Percentiles rank a stretch among this genome's conserved stretches.
Conservation (phyloP, 2,113 vertebrate genomes). For the Platycercus adscitus region DNA sequence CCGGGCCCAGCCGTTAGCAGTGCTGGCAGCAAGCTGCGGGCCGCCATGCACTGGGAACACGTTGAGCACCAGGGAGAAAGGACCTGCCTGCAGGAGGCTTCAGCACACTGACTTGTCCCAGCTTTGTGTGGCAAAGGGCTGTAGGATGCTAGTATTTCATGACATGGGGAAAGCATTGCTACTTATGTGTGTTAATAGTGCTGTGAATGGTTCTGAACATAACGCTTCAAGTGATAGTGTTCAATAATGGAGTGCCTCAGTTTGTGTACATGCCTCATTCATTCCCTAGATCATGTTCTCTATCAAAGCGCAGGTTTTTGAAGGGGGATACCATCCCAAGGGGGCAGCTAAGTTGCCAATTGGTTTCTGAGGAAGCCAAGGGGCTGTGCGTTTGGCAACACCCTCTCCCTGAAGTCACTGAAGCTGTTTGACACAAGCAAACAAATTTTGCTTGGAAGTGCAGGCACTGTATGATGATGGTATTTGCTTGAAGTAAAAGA, state of each 20-base stretch:
- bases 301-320: neutral
- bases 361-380: neutral
- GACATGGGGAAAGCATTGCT: fast-evolving
- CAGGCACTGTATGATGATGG: fast-evolving
- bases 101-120: fast-evolving
- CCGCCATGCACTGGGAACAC: fast-evolving
- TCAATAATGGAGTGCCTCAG: neutral
- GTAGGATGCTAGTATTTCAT: neutral
- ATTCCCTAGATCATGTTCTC: neutral
- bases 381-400: neutral
- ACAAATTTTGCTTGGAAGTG: neutral
- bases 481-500: neutral
- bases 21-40: fast-evolving
- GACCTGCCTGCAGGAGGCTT: neutral
- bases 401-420: neutral
- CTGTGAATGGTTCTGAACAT: neutral
- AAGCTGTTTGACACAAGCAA: neutral
- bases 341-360: neutral
- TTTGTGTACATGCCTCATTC: neutral
- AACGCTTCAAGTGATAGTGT: fast-evolving
- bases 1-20: fast-evolving
- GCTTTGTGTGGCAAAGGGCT: neutral
- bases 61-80: fast-evolving
- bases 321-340: neutral
- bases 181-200: neutral